Conservation (phyloP, 2,113 vertebrate genomes). For the Plecotus auritus region DNA sequence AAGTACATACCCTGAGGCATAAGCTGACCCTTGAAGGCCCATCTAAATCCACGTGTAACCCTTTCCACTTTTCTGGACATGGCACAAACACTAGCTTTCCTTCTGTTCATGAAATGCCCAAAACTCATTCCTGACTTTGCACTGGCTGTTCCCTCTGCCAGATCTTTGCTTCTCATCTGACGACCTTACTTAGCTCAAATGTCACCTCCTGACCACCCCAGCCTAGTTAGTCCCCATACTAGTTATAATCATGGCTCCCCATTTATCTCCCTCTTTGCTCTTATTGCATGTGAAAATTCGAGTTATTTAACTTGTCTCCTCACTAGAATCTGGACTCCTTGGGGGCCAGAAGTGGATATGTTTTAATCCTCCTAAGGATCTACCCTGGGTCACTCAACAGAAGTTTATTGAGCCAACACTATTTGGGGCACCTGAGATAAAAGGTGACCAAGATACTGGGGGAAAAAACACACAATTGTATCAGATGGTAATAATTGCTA, state of each 20-base stretch:
- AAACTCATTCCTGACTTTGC: not conserved
- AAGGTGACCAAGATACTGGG: not conserved
- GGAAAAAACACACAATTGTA: not conserved
- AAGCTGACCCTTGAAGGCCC: not conserved
- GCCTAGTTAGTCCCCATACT: not conserved
- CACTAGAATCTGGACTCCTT: not conserved
- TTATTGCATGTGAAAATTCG: not conserved
- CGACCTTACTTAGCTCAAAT: not conserved
- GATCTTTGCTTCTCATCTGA: not conserved
- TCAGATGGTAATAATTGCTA: not conserved
- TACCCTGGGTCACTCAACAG: not conserved
- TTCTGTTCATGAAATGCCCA: not conserved
- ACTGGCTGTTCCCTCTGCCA: not conserved
- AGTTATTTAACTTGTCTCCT: not conserved
- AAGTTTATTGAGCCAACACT: not conserved
- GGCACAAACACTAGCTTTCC: not conserved
- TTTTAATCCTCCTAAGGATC: not conserved
- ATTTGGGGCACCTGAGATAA: not conserved
- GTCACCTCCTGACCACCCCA: not conserved
- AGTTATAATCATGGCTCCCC: not conserved
- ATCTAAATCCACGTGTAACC: not conserved
- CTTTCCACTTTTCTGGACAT: not conserved
- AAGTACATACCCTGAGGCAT: not conserved
- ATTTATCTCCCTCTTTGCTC: not conserved
- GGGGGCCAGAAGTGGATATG: not conserved